phyloP scores from a whole-genome alignment of 2,888 invertebrate genomes.

The Patella depressa region DNA sequence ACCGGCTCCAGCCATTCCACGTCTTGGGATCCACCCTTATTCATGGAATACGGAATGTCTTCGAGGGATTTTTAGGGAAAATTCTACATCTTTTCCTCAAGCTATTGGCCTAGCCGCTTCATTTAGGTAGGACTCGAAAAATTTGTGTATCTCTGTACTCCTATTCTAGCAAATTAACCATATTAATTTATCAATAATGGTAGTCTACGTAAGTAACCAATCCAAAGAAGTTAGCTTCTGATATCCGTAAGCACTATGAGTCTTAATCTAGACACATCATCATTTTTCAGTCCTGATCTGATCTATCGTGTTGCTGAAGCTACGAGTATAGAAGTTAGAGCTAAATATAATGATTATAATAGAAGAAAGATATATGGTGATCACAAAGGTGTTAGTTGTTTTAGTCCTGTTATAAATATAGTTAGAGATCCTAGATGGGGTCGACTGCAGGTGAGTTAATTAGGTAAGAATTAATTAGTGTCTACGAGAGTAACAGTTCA shows the following conservation, averaged over 20 bases:
- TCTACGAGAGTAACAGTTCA: too few relatives aligned
- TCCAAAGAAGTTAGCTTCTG: too few relatives aligned
- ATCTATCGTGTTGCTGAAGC: constrained; percentile 49
- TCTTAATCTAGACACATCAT: too few relatives aligned
- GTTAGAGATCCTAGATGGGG: constrained; percentile 70
- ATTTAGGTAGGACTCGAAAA: constrained; percentile 55
- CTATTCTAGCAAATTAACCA: too few relatives aligned
- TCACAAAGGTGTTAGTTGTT: constrained; percentile 65
- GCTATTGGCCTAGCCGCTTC: constrained; percentile 65
- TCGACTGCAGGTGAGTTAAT: constrained; percentile 60
- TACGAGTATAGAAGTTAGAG: constrained; percentile 51
- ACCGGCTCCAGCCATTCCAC: constrained; percentile 58
- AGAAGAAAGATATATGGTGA: constrained; percentile 40
- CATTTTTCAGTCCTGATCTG: constrained; percentile 43
- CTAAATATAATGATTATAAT: constrained; percentile 50
- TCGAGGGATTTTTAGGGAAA: constrained; percentile 60
- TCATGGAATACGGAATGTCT: constrained; percentile 67
- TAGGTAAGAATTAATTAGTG: too few relatives aligned
- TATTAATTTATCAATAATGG: too few relatives aligned
- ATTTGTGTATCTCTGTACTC: too few relatives aligned
- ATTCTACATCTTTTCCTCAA: constrained; percentile 67
- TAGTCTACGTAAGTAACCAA: too few relatives aligned
- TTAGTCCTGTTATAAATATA: constrained; percentile 69
- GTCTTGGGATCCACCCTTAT: constrained; percentile 62
- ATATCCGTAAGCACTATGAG: too few relatives aligned